Base-by-base conservation (phyloP, 2,797 vertebrate species). In the Eulemur albifrons region DNA sequence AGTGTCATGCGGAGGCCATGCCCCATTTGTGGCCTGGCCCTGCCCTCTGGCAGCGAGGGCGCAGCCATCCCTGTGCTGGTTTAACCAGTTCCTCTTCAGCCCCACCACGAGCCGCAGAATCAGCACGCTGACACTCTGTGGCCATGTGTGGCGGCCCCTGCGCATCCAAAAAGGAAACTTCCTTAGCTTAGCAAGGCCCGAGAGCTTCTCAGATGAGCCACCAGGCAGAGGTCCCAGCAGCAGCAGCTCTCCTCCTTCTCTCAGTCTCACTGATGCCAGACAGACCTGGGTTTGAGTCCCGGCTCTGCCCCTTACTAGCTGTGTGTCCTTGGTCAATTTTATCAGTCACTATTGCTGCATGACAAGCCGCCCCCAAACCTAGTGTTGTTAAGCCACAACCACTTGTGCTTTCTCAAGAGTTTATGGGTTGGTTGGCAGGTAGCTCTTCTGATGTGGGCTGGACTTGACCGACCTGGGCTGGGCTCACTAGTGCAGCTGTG, bases 21-120 rank as follows among this genome's bases (percentile, higher is more conserved):
- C 23, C 43, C 18, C 25, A 2, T 12, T 13, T 7, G 0, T 23
- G 0, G 0, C 9, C 17, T 12, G 35, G 14, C 30, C 54, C 11
- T 70, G 52, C 77, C 50, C 23, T 8, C 18, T 32, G 23, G 59
- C 2, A 1, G 3, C 5, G 7, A 67, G 35, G 11, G n/a, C 35
- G 23, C n/a, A 1, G 14, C 21, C 63, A 65, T 17, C 35, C 0
- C 30, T 7, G 38, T 38, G 57, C 50, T 75, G 32, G 69, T 23
- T 90, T 86, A 48, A 73, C 21, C 48, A 35, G 30, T 83, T 90
- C 76, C 63, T 83, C 73, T 73, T 86, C 15, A 23, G n/a, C 17
- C 61, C 21, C 38, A 14, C 7, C 0, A 1, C 21, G 5, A 18
- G 32, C 79, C 4, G 0, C 67, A 92, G 54, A 45, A 5, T 12